Evolutionary conservation across 2,888 invertebrate genomes (phyloP), one percentile per base, ranked within the genome.

Genomic region (Chouioia cunea): DNA sequence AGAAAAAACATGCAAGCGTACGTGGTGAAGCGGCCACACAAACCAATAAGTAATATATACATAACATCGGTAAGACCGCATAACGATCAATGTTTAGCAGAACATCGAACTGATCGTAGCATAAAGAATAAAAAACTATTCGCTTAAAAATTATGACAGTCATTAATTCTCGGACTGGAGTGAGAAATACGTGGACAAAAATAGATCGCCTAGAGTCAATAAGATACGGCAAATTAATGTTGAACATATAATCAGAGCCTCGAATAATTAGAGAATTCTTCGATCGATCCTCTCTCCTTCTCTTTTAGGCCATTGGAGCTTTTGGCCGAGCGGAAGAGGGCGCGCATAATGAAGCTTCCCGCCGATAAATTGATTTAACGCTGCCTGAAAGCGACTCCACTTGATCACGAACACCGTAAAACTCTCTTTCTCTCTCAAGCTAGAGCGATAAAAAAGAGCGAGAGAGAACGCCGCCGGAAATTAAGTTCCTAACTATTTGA

Each of bases 401-500:
- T 66, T 65, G 50, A 65, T 69, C 60, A 52, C 54, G 36, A 46
- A 50, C 4, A 6, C 36, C 36, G 36, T 36, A 36, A 36, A 36
- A 6, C 36, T 60, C 47, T 46, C n/a, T 23, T 8, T 18, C 18
- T 16, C 18, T 20, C 18, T 52, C 20, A 4, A 48, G 1, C 16
- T 53, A 4, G 53, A 53, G 8, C 36, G 36, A 36, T 36, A 36
- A 36, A 36, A 22, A 60, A 44, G 20, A 6, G 15, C 16, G 20
- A 23, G 15, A 43, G 59, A 16, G 64, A 6, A 59, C 65, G 64
- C 56, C 68, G 22, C 70, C 60, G 73, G 75, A 81, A 81, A 80
- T 79, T 77, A 80, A 80, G 78, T 81, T 80, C 76, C 74, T 75
- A 80, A 81, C 80, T 79, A 79, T 80, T 81, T 81, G 80, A 82